phyloP scores from a whole-genome alignment of 2,888 invertebrate species.

The Tinea pellionella region DNA sequence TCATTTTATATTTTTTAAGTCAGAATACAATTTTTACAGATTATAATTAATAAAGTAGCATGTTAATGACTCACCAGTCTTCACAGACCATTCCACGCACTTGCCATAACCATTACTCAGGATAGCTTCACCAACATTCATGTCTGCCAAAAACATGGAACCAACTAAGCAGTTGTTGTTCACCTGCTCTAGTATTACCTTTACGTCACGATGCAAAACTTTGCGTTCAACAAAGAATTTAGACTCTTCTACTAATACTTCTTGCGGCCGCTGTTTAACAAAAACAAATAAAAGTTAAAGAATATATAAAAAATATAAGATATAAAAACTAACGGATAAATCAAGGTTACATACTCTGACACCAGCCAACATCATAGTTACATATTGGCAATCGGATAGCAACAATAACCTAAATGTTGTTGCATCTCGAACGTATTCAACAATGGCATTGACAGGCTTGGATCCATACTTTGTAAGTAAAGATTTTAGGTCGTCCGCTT shows the following conservation, averaged over 20 bases:
- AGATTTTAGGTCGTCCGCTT: constrained; percentile 79
- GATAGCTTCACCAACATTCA: constrained; percentile 94
- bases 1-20: too few relatives aligned
- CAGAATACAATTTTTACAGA: too few relatives aligned
- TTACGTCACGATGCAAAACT: constrained; percentile 90
- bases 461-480: constrained; percentile 85
- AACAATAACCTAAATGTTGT: constrained; percentile 94
- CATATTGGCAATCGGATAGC: constrained; percentile 89
- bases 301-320: constrained; percentile 18
- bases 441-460: constrained; percentile 90
- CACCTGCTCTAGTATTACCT: constrained; percentile 90
- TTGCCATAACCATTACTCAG: constrained; percentile 91
- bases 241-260: constrained; percentile 87
- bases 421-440: constrained; percentile 98
- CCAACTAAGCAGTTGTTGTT: constrained; percentile 96
- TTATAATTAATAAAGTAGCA: too few relatives aligned
- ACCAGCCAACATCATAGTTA: constrained; percentile 96
- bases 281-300: too few relatives aligned
- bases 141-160: constrained; percentile 89
- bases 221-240: constrained; percentile 93
- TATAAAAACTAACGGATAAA: too few relatives aligned
- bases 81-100: constrained; percentile 70
- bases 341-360: constrained; percentile 73
- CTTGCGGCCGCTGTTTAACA: constrained; percentile 26
- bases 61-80: background rate